A percentile compares a stretch with the other conserved stretches of the same genome.
Conservation (phyloP, 2,113 vertebrate species). For the Eonycteris spelaea region DNA sequence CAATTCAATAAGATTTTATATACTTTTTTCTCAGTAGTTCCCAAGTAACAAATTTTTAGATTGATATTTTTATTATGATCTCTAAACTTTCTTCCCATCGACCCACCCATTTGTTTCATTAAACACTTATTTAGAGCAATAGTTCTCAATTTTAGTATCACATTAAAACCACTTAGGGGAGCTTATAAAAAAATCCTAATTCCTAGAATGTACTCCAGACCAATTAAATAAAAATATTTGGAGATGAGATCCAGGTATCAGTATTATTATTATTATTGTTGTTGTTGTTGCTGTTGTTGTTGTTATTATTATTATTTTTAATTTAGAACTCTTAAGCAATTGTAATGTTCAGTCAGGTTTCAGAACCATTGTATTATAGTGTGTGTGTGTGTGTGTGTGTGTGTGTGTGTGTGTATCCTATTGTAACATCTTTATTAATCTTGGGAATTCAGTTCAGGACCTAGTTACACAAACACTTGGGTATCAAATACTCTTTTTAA, state of each 20-base stretch:
- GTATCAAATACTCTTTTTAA: background rate
- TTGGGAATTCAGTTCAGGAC: background rate
- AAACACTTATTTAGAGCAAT: background rate
- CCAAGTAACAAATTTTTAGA: background rate
- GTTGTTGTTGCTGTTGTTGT: too few relatives aligned
- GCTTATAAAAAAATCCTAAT: background rate
- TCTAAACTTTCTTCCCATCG: background rate
- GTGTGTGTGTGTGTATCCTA: background rate
- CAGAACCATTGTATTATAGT: background rate
- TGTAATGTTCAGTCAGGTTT: background rate
- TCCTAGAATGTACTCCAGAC: background rate
- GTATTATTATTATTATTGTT: background rate
- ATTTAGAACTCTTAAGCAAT: background rate
- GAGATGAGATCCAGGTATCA: background rate
- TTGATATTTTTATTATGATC: background rate
- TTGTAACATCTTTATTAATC: background rate
- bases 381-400: too few relatives aligned
- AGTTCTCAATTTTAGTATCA: background rate
- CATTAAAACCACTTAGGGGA: background rate
- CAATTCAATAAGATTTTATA: background rate
- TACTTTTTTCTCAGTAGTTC: background rate
- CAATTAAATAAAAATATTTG: background rate
- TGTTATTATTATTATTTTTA: background rate
- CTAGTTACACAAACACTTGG: background rate
- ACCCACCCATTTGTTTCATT: background rate